Evolutionary conservation across 2,888 invertebrate genomes (phyloP), one percentile per base, ranked within the genome.

Genomic region (Metallyticus violacea): DNA sequence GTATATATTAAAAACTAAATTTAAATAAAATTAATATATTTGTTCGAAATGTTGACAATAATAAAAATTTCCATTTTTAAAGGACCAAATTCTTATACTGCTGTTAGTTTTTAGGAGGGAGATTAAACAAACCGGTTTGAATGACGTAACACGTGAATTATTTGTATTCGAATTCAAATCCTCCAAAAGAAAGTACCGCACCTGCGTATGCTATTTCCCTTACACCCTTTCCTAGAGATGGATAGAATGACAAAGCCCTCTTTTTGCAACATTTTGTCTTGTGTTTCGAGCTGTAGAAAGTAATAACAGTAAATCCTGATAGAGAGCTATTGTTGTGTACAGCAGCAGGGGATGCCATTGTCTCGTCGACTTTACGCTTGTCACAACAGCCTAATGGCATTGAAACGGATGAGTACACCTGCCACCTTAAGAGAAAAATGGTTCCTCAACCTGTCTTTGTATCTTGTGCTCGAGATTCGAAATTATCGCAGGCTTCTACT

Each of bases 331-430:
- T 62, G 40, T 62, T 62, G 22, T 62, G 40, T 62, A 62, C 40
- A 62, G 40, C 40, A 62, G 40, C 40, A 62, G 15, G 40, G 40
- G 40, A 62, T 62, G 40, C 80, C 80, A 80, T 27, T 28, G 80
- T 80, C 26, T 29, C 80, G 28, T 26, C 30, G 29, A 22, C 80
- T 28, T 80, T 27, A 80, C 80, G 80, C 80, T 80, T 80, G 80
- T 80, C 80, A 80, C 80, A 80, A 80, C 80, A 80, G 80, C n/a
- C 80, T 80, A 80, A 80, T 80, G 80, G 80, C 29, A 80, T 29
- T n/a, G 80, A 80, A 30, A 80, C 80, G 30, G 80, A 80, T 80
- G 80, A 25, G 28, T 80, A 28, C 30, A 22, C 80, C 80, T 80
- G 80, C 29, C 22, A 30, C 29, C 27, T 26, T 28, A 26, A 27